Base-by-base conservation (phyloP, 2,113 vertebrate species). In the Caretta caretta region DNA sequence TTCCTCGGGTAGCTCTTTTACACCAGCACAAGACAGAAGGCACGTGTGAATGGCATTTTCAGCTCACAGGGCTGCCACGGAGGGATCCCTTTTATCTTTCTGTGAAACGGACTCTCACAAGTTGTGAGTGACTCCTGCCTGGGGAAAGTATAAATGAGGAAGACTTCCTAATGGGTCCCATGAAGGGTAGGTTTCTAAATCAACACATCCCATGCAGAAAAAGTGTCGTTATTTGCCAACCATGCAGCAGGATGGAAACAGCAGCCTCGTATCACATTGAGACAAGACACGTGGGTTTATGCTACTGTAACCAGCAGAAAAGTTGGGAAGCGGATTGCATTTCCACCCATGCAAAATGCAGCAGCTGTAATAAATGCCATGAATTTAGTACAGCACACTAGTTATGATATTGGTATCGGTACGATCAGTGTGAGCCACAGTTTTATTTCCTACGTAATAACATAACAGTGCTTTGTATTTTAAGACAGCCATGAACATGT, bases 61-160 rank as follows among this genome's bases (percentile, higher is more conserved):
- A 22, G 91, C 29, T 75, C 38, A 42, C n/a, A 38, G 4, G 38
- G 69, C 13, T 0, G 65, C 0, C 2, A 22, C 0, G 17, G 1
- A 1, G 29, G 79, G 38, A 56, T 35, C 80, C 57, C 12, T 78
- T 75, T 27, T 13, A 0, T 50, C 16, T n/a, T 38, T 42, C 10
- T 13, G 14, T 1, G 0, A 75, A 72, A 31, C 53, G 48, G 46
- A 12, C 2, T 1, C 3, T 25, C 86, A 69, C 35, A n/a, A 24
- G 17, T 50, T 5, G 42, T n/a, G 1, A 80, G 80, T 1, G 75
- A 93, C 69, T 96, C 57, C 92, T 92, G 53, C 57, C 94, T 87
- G 53, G 90, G 62, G 84, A 88, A 2, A 59, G 46, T 0, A 69
- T 50, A 76, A 95, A 91, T 10, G n/a, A 93, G 92, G 89, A 96